Evolutionary conservation across 2,797 vertebrate genomes (phyloP), one percentile per base, ranked within the genome.

Genomic region (Anomalospiza imberbis): DNA sequence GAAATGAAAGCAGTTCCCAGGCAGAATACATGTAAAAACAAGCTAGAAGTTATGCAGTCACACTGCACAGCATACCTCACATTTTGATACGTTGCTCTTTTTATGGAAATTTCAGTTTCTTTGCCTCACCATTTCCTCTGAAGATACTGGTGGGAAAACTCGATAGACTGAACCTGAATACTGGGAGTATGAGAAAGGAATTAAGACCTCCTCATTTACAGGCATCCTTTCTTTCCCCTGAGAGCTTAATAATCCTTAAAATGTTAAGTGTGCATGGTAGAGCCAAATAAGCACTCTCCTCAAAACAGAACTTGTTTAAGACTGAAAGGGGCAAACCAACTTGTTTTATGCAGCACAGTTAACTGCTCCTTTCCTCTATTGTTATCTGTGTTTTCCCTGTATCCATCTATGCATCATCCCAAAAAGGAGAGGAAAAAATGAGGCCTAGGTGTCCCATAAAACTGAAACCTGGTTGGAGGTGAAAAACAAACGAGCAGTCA

Each of bases 211-310:
- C 28, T 73, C 14, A n/a, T 11, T 87, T 70, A 62, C 15, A 79
- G 68, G 53, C 24, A 50, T 65, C 14, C 11, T 76, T 89, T 73
- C 38, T 61, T 79, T 85, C 22, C 14, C 17, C 17, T 20, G 22
- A 68, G 10, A 74, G 53, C 53, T 54, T 44, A 74, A 74, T n/a
- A 83, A 74, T 36, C 31, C 10, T 79, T 76, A 70, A 57, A 54
- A 79, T 40, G 11, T 29, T 68, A 48, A 1, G 0, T 65, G 24
- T 0, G 0, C 14, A 8, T 34, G 71, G 7, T 34, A 21, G 29
- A 70, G 53, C 21, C 8, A 42, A 32, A 38, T 20, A 70, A 65
- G 51, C 8, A 21, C 10, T 60, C 6, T n/a, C 36, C 22, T 81
- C 48, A 55, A 44, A 77, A 31, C 0, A 83, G 42, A 63, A 32